These are phyloP conservation scores for Neolamprologus brichardi DNA, from an alignment of 2,113 vertebrate genomes.

Conservation along the genomic window DNA sequence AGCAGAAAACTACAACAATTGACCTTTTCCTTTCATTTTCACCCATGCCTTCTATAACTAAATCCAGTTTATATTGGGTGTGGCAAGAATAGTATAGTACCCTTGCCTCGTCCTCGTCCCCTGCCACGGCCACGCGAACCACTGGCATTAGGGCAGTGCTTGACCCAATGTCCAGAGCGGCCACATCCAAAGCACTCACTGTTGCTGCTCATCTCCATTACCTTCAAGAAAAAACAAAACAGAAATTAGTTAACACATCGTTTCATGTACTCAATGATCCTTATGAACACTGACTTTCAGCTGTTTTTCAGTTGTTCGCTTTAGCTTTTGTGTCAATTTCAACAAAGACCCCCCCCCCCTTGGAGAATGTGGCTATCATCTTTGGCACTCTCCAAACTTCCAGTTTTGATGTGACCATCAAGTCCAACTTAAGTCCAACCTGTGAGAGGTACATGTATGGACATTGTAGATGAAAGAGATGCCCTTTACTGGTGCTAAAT, in stretches of 20 bases:
- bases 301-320: background rate
- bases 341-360: background rate
- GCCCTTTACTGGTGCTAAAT: background rate
- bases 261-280: background rate
- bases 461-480: background rate
- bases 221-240: slow-evolving; percentile 12
- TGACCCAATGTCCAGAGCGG: slow-evolving; percentile 92
- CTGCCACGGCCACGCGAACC: slow-evolving; percentile 83
- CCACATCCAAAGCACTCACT: slow-evolving; percentile 97
- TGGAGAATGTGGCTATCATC: background rate
- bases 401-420: background rate
- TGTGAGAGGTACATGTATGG: background rate
- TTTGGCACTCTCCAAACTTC: background rate
- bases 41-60: background rate
- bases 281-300: background rate
- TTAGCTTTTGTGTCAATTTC: background rate
- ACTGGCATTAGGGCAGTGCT: slow-evolving; percentile 85
- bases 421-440: background rate
- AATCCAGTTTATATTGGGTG: background rate
- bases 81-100: slow-evolving; percentile 32
- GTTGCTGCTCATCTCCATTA: slow-evolving; percentile 86
- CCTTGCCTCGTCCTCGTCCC: slow-evolving; percentile 84
- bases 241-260: background rate
- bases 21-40: background rate
- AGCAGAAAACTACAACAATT: background rate